Conservation (phyloP, 2,888 invertebrate genomes). For the Gymnosoma rotundatum region DNA sequence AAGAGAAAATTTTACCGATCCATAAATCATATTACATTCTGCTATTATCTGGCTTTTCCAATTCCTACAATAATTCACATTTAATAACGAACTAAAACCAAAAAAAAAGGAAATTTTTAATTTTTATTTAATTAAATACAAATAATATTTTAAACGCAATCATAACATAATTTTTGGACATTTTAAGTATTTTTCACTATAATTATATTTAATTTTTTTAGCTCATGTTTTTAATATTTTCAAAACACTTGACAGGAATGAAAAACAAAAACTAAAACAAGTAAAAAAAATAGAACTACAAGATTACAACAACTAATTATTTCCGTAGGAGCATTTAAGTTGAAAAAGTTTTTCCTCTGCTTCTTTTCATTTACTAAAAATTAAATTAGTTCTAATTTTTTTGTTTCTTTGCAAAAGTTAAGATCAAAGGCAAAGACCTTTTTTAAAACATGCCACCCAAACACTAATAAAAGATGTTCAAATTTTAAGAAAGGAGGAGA, state of each 20-base stretch:
- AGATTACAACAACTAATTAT: slow-evolving; percentile 81
- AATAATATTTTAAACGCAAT: slow-evolving; percentile 24
- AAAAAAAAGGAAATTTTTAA: too few species aligned
- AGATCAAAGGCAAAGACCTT: slow-evolving; percentile 54
- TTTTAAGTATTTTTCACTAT: slow-evolving; percentile 33
- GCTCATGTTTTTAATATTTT: slow-evolving; percentile 17
- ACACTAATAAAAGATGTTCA: slow-evolving; percentile 9
- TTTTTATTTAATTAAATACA: slow-evolving; percentile 9
- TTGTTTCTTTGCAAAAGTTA: slow-evolving; percentile 45
- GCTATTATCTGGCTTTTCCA: too few species aligned
- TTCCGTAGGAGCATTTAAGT: slow-evolving; percentile 74
- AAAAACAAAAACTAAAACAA: neutral
- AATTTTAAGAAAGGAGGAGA: slow-evolving; percentile 10
- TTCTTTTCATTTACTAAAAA: slow-evolving; percentile 69
- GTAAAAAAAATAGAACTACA: slow-evolving; percentile 61
- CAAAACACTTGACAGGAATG: slow-evolving; percentile 31
- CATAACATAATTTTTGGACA: slow-evolving; percentile 64
- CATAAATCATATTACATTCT: too few species aligned
- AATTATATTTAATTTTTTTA: slow-evolving; percentile 52
- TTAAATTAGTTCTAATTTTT: slow-evolving; percentile 80
- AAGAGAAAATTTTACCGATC: too few species aligned
- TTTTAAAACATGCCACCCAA: slow-evolving; percentile 28
- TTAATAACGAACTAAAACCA: too few species aligned
- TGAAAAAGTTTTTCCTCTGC: slow-evolving; percentile 59
- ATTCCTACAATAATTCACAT: too few species aligned